phyloP scores from a whole-genome alignment of 1,140 invertebrate species.

The Sipha flava region DNA sequence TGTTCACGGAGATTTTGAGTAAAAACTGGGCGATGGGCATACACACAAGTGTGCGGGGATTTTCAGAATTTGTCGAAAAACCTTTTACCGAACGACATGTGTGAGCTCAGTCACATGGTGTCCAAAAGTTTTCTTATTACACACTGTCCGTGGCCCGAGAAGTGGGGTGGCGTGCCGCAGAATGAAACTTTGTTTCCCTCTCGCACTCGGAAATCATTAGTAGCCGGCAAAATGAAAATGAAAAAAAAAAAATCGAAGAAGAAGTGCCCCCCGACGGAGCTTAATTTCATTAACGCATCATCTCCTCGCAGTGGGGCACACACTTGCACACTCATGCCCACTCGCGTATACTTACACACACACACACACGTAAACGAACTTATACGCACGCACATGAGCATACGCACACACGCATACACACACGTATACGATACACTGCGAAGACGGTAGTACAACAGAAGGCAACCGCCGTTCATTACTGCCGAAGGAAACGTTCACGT shows the following conservation, averaged over 20 bases:
- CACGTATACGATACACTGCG: not conserved
- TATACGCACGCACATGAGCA: not conserved
- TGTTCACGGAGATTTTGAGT: too few relatives aligned
- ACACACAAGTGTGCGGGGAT: not conserved
- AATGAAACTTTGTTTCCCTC: not conserved
- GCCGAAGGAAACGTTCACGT: conserved; percentile 18
- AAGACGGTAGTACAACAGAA: not conserved
- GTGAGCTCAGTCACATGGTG: not conserved
- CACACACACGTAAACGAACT: not conserved
- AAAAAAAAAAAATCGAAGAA: not conserved
- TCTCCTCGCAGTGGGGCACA: not conserved
- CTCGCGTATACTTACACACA: too few relatives aligned
- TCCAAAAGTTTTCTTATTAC: conserved; percentile 30
- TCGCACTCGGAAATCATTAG: conserved; percentile 22
- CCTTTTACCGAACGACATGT: not conserved
- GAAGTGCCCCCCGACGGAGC: conserved; percentile 2
- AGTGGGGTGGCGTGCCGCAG: not conserved
- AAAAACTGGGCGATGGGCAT: too few relatives aligned
- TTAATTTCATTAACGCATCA: conserved; percentile 28
- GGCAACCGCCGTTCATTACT: conserved; percentile 18
- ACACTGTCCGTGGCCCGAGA: not conserved
- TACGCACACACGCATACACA: not conserved
- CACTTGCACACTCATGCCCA: too few relatives aligned
- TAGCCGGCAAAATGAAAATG: conserved; percentile 14
- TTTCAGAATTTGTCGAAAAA: not conserved